Evolutionary conservation across 2,797 vertebrate species (phyloP).

Genomic region (Rhynchonycteris naso): DNA sequence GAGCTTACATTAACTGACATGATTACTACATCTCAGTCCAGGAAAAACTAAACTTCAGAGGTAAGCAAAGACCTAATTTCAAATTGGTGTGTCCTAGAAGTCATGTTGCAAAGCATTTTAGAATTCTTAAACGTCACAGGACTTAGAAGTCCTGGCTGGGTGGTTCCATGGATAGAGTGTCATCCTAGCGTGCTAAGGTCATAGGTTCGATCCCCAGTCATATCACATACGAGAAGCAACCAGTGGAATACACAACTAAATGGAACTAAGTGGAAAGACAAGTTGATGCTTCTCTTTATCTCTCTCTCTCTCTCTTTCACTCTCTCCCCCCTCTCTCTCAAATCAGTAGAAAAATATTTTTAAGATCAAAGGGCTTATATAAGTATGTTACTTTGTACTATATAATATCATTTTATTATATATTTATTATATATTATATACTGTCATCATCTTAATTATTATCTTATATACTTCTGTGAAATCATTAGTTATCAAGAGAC

Average conservation of each 20-base stretch:
- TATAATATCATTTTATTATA: constrained; percentile 13
- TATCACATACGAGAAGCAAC: no score
- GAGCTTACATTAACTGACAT: background rate
- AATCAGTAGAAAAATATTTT: background rate
- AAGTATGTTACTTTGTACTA: background rate
- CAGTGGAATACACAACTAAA: no score
- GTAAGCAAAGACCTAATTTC: background rate
- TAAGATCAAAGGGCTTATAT: constrained; percentile 47
- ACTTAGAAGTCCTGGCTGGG: no score
- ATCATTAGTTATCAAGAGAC: constrained; percentile 25
- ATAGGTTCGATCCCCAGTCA: no score
- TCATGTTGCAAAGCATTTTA: background rate
- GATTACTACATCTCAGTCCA: background rate
- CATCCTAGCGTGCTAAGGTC: no score
- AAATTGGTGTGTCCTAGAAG: background rate
- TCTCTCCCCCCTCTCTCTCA: no score
- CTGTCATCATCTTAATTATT: constrained; percentile 42
- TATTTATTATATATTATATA: background rate
- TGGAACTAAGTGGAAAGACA: no score
- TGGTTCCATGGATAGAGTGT: no score
- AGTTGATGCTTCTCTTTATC: no score
- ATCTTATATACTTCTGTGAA: background rate
- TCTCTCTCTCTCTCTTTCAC: no score
- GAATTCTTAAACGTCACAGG: constrained; percentile 43
- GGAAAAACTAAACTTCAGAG: background rate